Conservation (phyloP, 1,140 invertebrate species). For the Marisa cornuarietis region DNA sequence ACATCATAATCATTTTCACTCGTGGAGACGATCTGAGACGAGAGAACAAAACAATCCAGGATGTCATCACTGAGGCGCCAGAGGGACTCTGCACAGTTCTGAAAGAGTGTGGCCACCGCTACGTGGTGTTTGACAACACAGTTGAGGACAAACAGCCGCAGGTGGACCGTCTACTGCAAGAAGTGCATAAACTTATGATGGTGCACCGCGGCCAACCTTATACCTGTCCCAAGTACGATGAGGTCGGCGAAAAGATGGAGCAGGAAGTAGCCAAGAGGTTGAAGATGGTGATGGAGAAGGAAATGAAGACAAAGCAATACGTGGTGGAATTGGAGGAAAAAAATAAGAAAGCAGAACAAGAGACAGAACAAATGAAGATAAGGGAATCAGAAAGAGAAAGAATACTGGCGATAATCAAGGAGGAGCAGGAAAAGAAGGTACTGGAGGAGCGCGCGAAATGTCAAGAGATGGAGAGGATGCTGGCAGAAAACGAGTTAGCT, state of each 20-base stretch:
- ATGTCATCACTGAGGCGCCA: neutral
- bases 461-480: too few relatives aligned
- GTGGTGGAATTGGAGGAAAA: neutral
- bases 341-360: neutral
- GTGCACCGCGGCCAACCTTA: neutral
- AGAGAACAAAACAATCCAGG: neutral
- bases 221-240: neutral
- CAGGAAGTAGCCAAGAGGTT: neutral
- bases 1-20: too few relatives aligned
- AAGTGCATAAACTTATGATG: neutral
- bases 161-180: neutral
- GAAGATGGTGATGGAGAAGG: neutral
- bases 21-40: constrained; percentile 12
- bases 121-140: too few relatives aligned
- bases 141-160: neutral
- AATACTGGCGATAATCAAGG: too few relatives aligned
- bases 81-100: constrained; percentile 6
- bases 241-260: constrained; percentile 11
- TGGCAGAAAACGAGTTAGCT: too few relatives aligned
- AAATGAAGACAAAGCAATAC: neutral
- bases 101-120: too few relatives aligned
- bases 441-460: too few relatives aligned
- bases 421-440: too few relatives aligned
- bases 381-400: neutral
- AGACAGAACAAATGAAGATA: neutral